Conservation (phyloP, 2,113 vertebrate species). For the Ellobius talpinus region DNA sequence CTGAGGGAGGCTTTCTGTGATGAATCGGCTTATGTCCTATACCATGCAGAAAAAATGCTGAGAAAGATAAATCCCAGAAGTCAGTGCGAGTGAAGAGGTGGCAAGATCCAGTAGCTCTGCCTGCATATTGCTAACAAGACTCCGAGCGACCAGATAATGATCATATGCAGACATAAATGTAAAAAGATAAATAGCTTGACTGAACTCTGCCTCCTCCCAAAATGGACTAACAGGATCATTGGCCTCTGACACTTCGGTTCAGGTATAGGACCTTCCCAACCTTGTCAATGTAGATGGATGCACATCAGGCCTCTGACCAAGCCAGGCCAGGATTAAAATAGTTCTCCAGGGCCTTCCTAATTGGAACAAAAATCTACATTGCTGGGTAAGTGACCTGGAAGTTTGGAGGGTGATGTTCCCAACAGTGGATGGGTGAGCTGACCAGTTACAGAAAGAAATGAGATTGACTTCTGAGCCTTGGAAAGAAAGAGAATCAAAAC, state of each 20-base stretch:
- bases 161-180: neutral
- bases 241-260: neutral
- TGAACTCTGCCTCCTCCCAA: neutral
- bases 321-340: neutral
- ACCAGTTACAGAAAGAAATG: neutral
- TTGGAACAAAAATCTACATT: neutral
- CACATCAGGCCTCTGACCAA: neutral
- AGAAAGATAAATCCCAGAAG: neutral
- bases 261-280: neutral
- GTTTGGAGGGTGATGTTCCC: neutral
- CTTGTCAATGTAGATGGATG: neutral
- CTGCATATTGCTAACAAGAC: neutral
- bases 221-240: neutral
- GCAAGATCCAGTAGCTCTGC: neutral
- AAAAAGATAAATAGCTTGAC: neutral
- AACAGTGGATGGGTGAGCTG: rapidly evolving
- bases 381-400: neutral
- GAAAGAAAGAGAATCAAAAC: neutral
- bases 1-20: neutral
- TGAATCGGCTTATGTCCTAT: neutral
- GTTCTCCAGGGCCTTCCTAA: neutral
- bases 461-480: neutral
- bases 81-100: neutral
- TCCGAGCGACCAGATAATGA: neutral
- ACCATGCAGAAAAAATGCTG: neutral